Conservation (phyloP, 2,888 invertebrate species). For the Linyphia triangularis region DNA sequence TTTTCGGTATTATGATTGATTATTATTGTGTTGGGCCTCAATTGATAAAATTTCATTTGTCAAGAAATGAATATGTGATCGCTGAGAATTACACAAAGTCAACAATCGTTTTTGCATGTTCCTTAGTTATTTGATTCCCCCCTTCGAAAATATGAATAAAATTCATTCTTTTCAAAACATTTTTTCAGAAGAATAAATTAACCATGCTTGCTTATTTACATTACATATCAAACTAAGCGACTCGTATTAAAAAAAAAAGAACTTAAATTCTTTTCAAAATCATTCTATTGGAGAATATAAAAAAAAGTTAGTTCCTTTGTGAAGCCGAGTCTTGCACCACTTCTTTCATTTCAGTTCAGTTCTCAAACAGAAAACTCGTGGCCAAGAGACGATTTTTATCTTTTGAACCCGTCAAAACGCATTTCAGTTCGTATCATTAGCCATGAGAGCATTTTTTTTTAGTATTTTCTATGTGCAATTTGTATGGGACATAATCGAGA, state of each 20-base stretch:
- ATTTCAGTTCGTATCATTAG: conserved; percentile 21
- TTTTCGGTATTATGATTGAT: no score
- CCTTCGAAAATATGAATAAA: neutral
- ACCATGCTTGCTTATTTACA: neutral
- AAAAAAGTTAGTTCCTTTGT: neutral
- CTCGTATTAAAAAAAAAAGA: neutral
- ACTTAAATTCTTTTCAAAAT: neutral
- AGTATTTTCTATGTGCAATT: conserved; percentile 1
- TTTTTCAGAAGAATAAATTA: neutral
- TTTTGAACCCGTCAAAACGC: neutral
- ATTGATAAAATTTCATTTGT: no score
- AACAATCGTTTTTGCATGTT: no score
- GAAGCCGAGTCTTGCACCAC: no score
- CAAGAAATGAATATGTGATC: no score
- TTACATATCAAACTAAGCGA: neutral
- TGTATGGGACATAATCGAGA: conserved; percentile 3
- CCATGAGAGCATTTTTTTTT: neutral
- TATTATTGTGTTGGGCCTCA: no score
- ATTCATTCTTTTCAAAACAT: neutral
- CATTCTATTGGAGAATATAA: neutral
- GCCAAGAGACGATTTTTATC: neutral
- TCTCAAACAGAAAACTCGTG: neutral
- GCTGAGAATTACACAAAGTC: no score
- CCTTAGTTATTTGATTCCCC: no score
- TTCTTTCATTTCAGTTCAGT: conserved; percentile 3